These are phyloP conservation scores for Ploceus nigricollis DNA, from an alignment of 2,113 vertebrate genomes.

Conservation along the genomic window DNA sequence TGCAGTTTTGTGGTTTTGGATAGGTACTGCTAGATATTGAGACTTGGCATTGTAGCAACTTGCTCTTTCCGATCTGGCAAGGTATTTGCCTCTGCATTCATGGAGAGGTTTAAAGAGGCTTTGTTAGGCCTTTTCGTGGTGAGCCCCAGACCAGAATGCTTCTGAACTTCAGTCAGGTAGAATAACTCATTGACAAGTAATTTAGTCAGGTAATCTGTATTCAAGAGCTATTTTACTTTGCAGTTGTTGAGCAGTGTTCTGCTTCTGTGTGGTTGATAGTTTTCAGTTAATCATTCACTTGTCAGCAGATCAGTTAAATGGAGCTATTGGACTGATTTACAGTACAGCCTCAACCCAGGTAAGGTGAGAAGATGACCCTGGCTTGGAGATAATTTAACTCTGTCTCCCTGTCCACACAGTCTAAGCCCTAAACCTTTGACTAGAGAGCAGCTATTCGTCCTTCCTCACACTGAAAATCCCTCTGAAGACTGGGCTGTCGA, in stretches of 20 bases:
- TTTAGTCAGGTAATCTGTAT: neutral
- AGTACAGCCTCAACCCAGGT: neutral
- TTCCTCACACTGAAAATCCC: neutral
- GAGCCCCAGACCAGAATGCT: neutral
- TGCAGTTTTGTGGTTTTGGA: neutral
- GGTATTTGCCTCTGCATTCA: neutral
- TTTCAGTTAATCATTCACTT: slow-evolving; percentile 48
- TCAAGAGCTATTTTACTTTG: neutral
- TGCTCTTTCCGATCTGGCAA: neutral
- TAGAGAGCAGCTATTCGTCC: neutral
- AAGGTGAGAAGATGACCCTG: neutral
- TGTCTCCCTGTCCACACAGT: neutral
- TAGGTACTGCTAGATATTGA: neutral
- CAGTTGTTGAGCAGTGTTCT: neutral
- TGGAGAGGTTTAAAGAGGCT: neutral
- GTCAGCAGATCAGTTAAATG: neutral
- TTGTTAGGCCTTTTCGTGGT: neutral
- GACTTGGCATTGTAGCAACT: neutral
- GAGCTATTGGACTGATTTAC: slow-evolving; percentile 1
- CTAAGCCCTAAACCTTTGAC: neutral
- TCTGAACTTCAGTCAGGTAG: neutral
- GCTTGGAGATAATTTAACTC: neutral
- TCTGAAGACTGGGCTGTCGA: neutral
- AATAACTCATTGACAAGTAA: neutral
- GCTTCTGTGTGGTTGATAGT: neutral